Evolutionary conservation across 2,888 invertebrate genomes (phyloP).

Genomic region (Linyphia triangularis): DNA sequence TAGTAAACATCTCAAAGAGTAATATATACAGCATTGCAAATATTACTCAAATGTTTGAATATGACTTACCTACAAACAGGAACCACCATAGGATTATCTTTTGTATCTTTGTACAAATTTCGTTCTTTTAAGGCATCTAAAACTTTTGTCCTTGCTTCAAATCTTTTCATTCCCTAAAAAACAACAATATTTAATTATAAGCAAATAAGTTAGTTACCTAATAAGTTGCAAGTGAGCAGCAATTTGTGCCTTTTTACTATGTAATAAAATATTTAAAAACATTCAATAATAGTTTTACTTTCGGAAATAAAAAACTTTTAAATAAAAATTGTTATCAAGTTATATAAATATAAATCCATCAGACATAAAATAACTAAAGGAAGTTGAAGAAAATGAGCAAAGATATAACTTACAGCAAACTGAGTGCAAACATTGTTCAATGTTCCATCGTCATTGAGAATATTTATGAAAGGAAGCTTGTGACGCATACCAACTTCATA

Average conservation of each 20-base stretch:
- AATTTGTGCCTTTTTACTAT: not conserved
- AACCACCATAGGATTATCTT: conserved; percentile 96
- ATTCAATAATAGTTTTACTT: not conserved
- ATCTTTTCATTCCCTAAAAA: conserved; percentile 90
- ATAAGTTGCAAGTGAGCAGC: too few species aligned
- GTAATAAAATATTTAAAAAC: not conserved
- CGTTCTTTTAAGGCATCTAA: conserved; percentile 87
- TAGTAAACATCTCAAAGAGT: too few species aligned
- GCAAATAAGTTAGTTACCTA: not conserved
- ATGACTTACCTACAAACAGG: conserved; percentile 86
- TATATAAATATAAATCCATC: too few species aligned
- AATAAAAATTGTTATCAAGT: not conserved
- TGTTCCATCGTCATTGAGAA: conserved; percentile 94
- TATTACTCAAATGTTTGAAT: too few species aligned
- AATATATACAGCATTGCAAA: too few species aligned
- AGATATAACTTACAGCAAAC: conserved; percentile 86
- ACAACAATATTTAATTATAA: not conserved
- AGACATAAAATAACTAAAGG: too few species aligned
- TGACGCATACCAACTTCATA: conserved; percentile 96
- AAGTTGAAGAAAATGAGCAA: too few species aligned
- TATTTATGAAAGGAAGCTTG: conserved; percentile 90
- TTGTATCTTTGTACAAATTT: conserved; percentile 87
- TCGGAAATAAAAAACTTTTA: not conserved
- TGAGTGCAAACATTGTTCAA: conserved; percentile 89
- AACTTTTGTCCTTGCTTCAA: conserved; percentile 91